Conservation (phyloP, 2,888 invertebrate genomes). For the Eupithecia vulgata region DNA sequence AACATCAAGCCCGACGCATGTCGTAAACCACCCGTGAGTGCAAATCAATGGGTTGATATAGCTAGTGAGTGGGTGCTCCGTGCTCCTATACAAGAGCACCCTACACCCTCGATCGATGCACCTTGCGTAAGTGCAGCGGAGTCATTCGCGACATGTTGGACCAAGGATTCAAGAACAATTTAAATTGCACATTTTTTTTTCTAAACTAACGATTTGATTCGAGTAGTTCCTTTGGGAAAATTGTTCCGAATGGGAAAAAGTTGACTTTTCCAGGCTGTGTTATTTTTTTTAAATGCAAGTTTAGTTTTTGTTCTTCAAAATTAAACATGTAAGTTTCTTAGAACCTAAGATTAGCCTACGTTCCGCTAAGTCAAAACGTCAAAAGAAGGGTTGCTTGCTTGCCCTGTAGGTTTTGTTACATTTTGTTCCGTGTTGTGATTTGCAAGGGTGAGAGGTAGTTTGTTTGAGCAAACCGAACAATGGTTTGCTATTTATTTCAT, state of each 20-base stretch:
- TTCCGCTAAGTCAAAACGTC: too few relatives aligned
- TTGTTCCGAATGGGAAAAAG: neutral
- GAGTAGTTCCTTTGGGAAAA: neutral
- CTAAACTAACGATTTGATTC: neutral
- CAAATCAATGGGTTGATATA: conserved; percentile 19
- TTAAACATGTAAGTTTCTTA: too few relatives aligned
- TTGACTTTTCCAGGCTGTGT: too few relatives aligned
- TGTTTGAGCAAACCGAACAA: too few relatives aligned
- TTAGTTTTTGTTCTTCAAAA: too few relatives aligned
- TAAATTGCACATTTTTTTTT: neutral
- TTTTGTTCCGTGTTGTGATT: too few relatives aligned
- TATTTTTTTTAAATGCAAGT: too few relatives aligned
- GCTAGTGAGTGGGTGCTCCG: conserved; percentile 12
- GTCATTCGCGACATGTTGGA: neutral
- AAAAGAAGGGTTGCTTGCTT: too few relatives aligned
- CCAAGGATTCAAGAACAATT: neutral
- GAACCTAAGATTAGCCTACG: too few relatives aligned
- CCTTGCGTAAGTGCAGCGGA: conserved; percentile 13
- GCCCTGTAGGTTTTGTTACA: too few relatives aligned
- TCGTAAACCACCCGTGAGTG: conserved; percentile 15
- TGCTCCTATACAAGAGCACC: conserved; percentile 7
- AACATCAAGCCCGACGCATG: neutral
- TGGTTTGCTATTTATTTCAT: too few relatives aligned
- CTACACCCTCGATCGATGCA: conserved; percentile 27
- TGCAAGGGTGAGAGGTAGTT: too few relatives aligned